Evolutionary conservation across 2,113 vertebrate genomes (phyloP), one percentile per base, ranked within the genome.

Genomic region (Melanocharis versteri): DNA sequence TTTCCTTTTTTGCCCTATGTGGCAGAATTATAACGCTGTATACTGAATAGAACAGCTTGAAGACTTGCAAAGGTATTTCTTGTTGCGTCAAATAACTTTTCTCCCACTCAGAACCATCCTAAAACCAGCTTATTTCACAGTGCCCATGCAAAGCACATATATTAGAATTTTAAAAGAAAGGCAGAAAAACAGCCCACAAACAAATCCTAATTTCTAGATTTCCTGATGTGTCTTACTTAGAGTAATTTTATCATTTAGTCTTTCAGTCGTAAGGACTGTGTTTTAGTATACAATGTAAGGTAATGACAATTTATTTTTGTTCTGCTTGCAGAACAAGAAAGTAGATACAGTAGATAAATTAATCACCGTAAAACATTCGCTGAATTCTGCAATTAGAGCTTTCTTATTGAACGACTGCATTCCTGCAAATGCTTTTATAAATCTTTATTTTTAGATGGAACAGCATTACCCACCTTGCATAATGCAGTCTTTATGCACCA

Each of bases 11-110:
- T 88, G n/a, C 66, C 20, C 9, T 76, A 2, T 48, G 23, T 61
- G 37, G 45, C 45, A 92, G 83, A 94, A 86, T 88, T 87, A 33
- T 45, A 80, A 79, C 15, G 19, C n/a, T 56, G 2, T 26, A 21
- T 48, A 37, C 16, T 90, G 70, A 95, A 72, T 17, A 80, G 73
- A 94, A 85, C 88, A 92, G 71, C 66, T 88, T 92, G 82, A 94
- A 83, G n/a, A 69, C 26, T 88, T 76, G n/a, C 28, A 83, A 72
- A 92, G 31, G 70, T 79, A 91, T 88, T 91, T 91, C 66, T 62
- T 85, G 57, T 83, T 94, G 80, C 51, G 33, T 35, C 44, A 92
- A 94, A 83, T 53, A 44, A 81, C 35, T 86, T 93, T 37, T 76
- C 73, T 83, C 35, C 47, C 30, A 73, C 83, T 81, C 64, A 87